Evolutionary conservation across 2,888 invertebrate species (phyloP), one percentile per base, ranked within the genome.

Genomic region (Fabriciana adippe): DNA sequence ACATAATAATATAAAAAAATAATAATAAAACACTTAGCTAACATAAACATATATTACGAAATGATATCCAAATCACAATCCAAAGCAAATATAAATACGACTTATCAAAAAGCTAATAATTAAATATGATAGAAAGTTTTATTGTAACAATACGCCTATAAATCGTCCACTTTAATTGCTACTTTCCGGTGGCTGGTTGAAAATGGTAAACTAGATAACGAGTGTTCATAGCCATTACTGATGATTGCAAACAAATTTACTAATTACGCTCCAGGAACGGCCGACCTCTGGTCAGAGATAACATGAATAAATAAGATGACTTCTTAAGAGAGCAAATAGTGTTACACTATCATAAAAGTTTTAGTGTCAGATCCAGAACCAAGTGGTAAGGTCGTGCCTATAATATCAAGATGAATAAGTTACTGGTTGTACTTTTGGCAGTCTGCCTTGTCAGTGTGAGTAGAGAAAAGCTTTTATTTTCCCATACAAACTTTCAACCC

Each of bases 371-470:
- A 61, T 72, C 70, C 69, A 70, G 70, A 65, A 57, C 74, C 70
- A 75, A 70, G 50, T 72, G 66, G 79, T 69, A 63, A 78, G 72
- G 80, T 81, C 78, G 81, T 78, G 64, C 16, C 13, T 57, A 5
- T 35, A n/a, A 66, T 70, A 56, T 66, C 75, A 87, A 78, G 45
- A 90, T 90, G 89, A 86, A 88, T 76, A 90, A 89, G 72, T 70
- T 81, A 3, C 69, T 89, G 14, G 76, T 89, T 55, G 71, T 89
- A 3, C 66, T 89, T 51, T 66, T 90, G 79, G 87, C 84, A 56
- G 75, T 89, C 51, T 88, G 88, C 82, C 84, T 90, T 67, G 76
- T 86, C 68, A 82, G 81, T 69, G 88, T 89, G 66, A 86, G 87
- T 87, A 76, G 55, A 60, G 55, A 26, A 70, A 62, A 54, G 21